Conservation (phyloP, 1,140 invertebrate genomes). For the Mycetomoellerius zeteki region DNA sequence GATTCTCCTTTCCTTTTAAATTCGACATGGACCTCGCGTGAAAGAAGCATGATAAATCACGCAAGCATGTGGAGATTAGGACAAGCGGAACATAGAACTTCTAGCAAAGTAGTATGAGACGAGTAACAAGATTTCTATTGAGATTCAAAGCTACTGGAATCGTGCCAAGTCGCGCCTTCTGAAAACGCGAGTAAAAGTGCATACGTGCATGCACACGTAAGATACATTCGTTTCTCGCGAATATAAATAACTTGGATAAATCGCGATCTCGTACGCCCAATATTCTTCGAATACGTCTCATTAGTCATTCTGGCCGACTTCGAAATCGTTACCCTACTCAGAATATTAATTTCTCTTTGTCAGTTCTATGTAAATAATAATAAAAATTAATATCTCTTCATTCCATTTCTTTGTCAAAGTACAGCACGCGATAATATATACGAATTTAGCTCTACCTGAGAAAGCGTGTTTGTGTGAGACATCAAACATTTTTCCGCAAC, state of each 20-base stretch:
- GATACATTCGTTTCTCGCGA: not conserved
- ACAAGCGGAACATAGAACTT: not conserved
- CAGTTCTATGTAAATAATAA: not conserved
- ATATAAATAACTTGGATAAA: not conserved
- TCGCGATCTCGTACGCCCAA: not conserved
- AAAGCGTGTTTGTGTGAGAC: not conserved
- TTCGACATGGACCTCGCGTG: constrained; percentile 32
- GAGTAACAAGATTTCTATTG: constrained; percentile 80
- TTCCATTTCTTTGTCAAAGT: constrained; percentile 5
- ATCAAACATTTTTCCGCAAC: constrained; percentile 10
- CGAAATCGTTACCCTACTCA: not conserved
- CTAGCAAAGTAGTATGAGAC: constrained; percentile 75
- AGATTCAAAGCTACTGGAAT: constrained; percentile 68
- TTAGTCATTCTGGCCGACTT: not conserved
- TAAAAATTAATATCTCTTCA: constrained; percentile 9
- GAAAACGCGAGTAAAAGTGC: constrained; percentile 19
- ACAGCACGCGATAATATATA: not conserved
- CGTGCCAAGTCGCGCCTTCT: constrained; percentile 58
- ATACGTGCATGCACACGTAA: not conserved
- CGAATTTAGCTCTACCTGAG: not conserved
- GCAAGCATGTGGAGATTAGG: constrained; percentile 60
- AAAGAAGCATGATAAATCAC: constrained; percentile 75
- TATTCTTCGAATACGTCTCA: not conserved
- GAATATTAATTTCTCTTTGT: constrained; percentile 20
- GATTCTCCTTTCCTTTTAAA: not conserved